phyloP scores from a whole-genome alignment of 1,140 invertebrate genomes.

The Whitmania pigra region DNA sequence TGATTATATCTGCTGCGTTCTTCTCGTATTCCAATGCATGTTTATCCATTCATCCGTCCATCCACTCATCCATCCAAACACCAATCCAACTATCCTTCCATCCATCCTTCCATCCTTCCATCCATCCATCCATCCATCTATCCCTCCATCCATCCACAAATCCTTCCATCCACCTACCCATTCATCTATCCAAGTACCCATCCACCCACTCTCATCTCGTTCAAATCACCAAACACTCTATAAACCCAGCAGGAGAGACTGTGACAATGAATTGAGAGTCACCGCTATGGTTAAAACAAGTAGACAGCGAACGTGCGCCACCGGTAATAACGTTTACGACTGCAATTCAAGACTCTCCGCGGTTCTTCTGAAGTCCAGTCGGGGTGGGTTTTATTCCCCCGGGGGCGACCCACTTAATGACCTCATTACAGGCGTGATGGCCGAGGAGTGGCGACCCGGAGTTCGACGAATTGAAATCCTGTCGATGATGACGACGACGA shows the following conservation, averaged over 20 bases:
- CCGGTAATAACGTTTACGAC: not conserved
- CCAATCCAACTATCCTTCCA: not conserved
- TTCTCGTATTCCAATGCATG: no score
- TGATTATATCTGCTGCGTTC: no score
- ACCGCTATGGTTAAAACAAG: no score
- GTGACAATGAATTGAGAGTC: no score
- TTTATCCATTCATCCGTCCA: not conserved
- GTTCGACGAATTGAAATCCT: conserved; percentile 8
- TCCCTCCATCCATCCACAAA: not conserved
- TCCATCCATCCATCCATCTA: not conserved
- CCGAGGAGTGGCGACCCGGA: not conserved
- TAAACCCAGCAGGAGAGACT: no score
- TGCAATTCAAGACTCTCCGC: no score
- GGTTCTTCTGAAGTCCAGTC: no score
- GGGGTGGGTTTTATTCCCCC: no score
- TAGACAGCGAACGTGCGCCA: not conserved
- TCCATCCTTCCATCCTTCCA: no score
- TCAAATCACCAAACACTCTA: no score
- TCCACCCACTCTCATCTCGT: no score
- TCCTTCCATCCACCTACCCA: not conserved
- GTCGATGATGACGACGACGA: not conserved
- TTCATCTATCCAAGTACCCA: not conserved
- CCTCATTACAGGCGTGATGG: not conserved
- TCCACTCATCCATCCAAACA: not conserved
- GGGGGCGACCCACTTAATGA: no score